Base-by-base conservation (phyloP, 2,113 vertebrate genomes). In the Menidia beryllina region DNA sequence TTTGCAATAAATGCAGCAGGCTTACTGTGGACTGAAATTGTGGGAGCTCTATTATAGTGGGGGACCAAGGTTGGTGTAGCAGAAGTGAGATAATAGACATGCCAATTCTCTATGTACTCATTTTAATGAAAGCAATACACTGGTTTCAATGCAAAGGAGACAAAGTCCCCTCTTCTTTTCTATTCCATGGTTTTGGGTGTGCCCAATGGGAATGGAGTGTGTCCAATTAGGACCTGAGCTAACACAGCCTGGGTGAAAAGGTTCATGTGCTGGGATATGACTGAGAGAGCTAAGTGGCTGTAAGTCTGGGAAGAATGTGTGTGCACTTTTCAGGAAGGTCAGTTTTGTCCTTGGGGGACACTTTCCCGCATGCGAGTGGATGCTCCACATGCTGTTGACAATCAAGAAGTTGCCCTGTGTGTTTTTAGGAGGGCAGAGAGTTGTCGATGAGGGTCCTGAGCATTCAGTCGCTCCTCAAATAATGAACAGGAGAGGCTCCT, bases 321-420 rank as follows among this genome's bases (percentile, higher is more conserved):
- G 2, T 34, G 30, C 30, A 34, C 64, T 55, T 67, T 48, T 67
- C 59, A 50, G 67, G 56, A 59, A 61, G 79, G 82, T 77, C 83
- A 62, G 57, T 25, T 15, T 2, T 79, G 83, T 55, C 74, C 79
- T 86, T 86, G 9, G 81, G 65, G 73, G 63, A 77, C 67, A 61
- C 79, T 79, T 12, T 20, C 34, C 20, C 50, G 73, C 69, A 79
- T 15, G 67, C 36, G 50, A 14, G 64, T 53, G 50, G 63, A 48
- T 19, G 63, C 81, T 79, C 41, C 13, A 54, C 64, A 62, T 52
- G 78, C 76, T 72, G 63, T 53, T 69, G 79, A 72, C 63, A 75
- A 65, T 77, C 67, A 60, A 50, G 71, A 72, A 41, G 67, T 25
- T 34, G 27, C 51, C 64, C 66, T 15, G 60, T 70, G 24, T 71